These are phyloP conservation scores for Allobates femoralis DNA, from an alignment of 2,797 vertebrate species.

Conservation along the genomic window DNA sequence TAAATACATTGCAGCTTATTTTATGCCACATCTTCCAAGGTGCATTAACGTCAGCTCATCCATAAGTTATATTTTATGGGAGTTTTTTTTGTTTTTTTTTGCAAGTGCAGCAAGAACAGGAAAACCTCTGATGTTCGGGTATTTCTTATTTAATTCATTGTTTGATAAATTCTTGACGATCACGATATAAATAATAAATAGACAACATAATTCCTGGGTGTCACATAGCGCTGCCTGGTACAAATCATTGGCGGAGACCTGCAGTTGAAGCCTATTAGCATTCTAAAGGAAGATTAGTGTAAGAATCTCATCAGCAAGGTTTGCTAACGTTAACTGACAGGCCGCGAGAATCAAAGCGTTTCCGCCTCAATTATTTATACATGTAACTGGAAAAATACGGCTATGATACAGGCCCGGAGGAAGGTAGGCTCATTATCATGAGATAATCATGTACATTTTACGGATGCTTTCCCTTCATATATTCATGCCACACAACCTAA, in stretches of 20 bases:
- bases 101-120: background rate
- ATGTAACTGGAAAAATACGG: slow-evolving; percentile 37
- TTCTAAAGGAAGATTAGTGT: slow-evolving; percentile 67
- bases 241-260: slow-evolving; percentile 47
- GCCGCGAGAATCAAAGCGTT: slow-evolving; percentile 61
- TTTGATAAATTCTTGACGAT: slow-evolving; percentile 41
- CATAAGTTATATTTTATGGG: slow-evolving; percentile 10
- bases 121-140: background rate
- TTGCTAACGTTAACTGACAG: slow-evolving; percentile 66
- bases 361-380: slow-evolving; percentile 54
- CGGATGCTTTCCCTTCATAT: slow-evolving; percentile 31
- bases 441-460: slow-evolving; percentile 23
- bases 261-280: slow-evolving; percentile 65
- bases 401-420: slow-evolving; percentile 27
- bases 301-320: slow-evolving; percentile 61
- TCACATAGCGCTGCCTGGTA: slow-evolving; percentile 11
- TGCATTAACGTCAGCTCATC: slow-evolving; percentile 15
- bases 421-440: slow-evolving; percentile 40
- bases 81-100: slow-evolving; percentile 2
- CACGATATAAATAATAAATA: slow-evolving; percentile 53
- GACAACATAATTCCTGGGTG: slow-evolving; percentile 53
- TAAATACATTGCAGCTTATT: background rate
- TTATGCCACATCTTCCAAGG: background rate
- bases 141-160: slow-evolving; percentile 40
- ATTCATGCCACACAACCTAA: background rate